phyloP scores from a whole-genome alignment of 2,113 vertebrate species.

The Callipepla californica region DNA sequence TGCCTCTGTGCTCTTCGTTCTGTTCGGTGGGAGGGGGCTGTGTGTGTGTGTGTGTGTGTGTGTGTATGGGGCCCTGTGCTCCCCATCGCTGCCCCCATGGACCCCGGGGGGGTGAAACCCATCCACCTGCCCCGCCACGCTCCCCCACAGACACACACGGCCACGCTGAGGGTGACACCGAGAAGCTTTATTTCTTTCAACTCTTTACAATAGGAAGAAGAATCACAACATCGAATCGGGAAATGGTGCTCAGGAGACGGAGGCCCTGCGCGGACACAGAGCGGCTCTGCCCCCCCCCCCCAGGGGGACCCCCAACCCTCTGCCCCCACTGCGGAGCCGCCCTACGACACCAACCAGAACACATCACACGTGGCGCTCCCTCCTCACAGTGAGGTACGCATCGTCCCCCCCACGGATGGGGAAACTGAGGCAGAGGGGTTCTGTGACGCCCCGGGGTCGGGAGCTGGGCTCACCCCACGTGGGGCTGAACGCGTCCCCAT shows the following conservation, averaged over 20 bases:
- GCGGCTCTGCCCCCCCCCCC: background rate
- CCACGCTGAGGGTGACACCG: slow-evolving; percentile 33
- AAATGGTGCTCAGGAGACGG: slow-evolving; percentile 57
- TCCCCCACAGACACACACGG: background rate
- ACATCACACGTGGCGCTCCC: background rate
- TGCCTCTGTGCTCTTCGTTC: background rate
- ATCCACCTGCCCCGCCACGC: no score
- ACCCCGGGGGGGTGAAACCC: no score
- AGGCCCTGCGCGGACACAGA: slow-evolving; percentile 9
- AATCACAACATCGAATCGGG: slow-evolving; percentile 71
- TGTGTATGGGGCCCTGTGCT: no score
- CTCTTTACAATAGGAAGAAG: slow-evolving; percentile 73
- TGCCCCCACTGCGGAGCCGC: background rate
- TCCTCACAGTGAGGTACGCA: background rate
- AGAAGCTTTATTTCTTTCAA: slow-evolving; percentile 85
- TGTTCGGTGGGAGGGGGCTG: background rate
- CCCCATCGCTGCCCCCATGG: no score
- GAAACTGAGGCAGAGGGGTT: slow-evolving; percentile 38
- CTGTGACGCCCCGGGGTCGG: background rate
- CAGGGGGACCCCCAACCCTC: background rate
- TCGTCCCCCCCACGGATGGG: background rate
- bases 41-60: no score
- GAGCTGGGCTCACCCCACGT: background rate
- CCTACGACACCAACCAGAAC: background rate
- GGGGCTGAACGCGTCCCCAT: background rate